phyloP scores from a whole-genome alignment of 1,140 invertebrate species.

The Araneus ventricosus region DNA sequence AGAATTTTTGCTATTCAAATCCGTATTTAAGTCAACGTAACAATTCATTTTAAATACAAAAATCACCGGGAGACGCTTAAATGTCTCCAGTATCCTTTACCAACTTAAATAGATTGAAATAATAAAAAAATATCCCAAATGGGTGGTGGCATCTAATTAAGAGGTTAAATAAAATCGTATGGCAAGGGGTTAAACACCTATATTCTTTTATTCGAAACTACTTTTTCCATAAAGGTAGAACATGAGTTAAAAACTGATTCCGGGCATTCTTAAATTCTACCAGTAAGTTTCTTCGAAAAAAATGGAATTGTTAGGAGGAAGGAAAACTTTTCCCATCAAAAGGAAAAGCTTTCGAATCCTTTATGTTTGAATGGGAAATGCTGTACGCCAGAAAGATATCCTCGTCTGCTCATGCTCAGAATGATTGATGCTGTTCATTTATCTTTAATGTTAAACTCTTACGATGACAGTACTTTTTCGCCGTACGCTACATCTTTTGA shows the following conservation, averaged over 20 bases:
- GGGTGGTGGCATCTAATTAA: too few relatives aligned
- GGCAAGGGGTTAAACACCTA: too few relatives aligned
- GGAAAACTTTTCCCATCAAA: conserved; percentile 43
- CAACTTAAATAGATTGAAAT: too few relatives aligned
- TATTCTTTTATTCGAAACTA: background rate
- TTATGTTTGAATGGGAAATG: conserved; percentile 8
- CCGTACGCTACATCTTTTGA: background rate
- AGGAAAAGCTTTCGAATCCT: conserved; percentile 42
- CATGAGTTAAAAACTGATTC: background rate
- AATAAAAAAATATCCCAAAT: too few relatives aligned
- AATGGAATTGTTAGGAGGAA: background rate
- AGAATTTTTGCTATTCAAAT: too few relatives aligned
- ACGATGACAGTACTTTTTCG: conserved; percentile 13
- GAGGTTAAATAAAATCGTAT: too few relatives aligned
- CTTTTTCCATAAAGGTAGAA: background rate
- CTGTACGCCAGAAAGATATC: conserved; percentile 34
- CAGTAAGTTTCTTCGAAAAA: background rate
- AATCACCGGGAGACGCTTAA: too few relatives aligned
- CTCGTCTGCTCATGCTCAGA: conserved; percentile 51
- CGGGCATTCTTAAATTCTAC: background rate
- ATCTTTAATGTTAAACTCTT: conserved; percentile 68
- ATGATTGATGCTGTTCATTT: conserved; percentile 61
- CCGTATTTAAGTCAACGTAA: too few relatives aligned
- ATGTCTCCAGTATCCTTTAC: too few relatives aligned
- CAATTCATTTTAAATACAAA: too few relatives aligned